Conservation (phyloP, 2,888 invertebrate species). For the Oscheius sp. region DNA sequence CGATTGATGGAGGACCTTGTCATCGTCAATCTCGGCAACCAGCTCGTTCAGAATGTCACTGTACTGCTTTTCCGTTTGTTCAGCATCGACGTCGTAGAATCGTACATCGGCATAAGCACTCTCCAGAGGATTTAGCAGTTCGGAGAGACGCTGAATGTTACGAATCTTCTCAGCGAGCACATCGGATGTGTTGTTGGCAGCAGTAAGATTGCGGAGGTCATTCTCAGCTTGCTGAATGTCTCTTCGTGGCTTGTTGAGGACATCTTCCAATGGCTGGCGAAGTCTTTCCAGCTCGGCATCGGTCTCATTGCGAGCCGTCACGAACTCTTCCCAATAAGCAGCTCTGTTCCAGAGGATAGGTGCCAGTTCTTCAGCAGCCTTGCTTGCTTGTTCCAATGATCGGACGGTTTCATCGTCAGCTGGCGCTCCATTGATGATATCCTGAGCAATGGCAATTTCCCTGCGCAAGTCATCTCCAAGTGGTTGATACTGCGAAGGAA, state of each 20-base stretch:
- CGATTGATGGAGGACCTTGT: constrained; percentile 51
- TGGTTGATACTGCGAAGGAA: constrained; percentile 47
- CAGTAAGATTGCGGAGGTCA: constrained; percentile 39
- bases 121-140: constrained; percentile 60
- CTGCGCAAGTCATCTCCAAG: constrained; percentile 41
- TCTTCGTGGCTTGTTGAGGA: constrained; percentile 40
- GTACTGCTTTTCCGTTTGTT: constrained; percentile 57
- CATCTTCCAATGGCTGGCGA: constrained; percentile 43
- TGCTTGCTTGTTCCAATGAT: constrained; percentile 41
- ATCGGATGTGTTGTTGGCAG: constrained; percentile 41
- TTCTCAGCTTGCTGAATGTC: constrained; percentile 38
- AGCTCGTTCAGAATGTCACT: constrained; percentile 52
- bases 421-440: constrained; percentile 33
- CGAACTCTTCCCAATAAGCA: constrained; percentile 54
- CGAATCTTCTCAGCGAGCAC: constrained; percentile 43
- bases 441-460: constrained; percentile 39
- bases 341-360: constrained; percentile 52
- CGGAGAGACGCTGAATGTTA: constrained; percentile 56
- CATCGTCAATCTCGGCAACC: constrained; percentile 46
- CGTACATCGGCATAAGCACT: constrained; percentile 64
- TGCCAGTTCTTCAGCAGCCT: constrained; percentile 41
- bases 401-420: constrained; percentile 38
- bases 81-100: constrained; percentile 63
- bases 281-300: constrained; percentile 52
- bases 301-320: constrained; percentile 52